Conservation (phyloP, 2,797 vertebrate species). For the Orientallactaga sibirica region DNA sequence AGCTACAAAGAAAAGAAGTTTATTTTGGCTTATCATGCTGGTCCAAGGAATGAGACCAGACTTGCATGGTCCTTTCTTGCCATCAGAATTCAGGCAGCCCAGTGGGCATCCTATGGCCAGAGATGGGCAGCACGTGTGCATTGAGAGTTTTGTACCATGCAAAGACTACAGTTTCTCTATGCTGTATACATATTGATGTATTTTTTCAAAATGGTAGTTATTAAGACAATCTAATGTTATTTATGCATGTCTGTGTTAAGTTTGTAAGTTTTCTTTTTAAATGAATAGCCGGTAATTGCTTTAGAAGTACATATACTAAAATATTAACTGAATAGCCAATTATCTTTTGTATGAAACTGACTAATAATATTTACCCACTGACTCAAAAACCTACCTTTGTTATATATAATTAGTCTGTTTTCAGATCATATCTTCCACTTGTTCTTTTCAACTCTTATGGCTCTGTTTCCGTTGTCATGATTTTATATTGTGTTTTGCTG, state of each 20-base stretch:
- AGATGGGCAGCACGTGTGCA: not conserved
- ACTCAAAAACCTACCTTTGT: conserved; percentile 30
- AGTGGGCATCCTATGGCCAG: too few species aligned
- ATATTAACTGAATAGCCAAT: not conserved
- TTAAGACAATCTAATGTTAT: conserved; percentile 29
- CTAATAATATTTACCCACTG: not conserved
- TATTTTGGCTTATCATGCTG: not conserved
- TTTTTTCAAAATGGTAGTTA: conserved; percentile 26
- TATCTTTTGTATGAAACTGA: not conserved
- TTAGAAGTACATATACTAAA: too few species aligned
- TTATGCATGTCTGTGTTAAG: not conserved
- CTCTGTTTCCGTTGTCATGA: not conserved
- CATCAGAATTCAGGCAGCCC: not conserved
- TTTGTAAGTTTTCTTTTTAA: not conserved
- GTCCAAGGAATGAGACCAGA: not conserved
- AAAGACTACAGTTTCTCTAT: not conserved
- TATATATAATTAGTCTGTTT: not conserved
- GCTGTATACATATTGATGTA: not conserved
- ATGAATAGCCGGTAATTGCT: not conserved
- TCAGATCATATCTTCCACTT: not conserved
- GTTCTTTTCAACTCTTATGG: not conserved
- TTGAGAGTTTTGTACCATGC: not conserved
- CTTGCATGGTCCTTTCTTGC: not conserved
- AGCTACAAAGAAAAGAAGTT: not conserved
- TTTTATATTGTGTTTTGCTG: not conserved